Percentiles rank a stretch among this genome's conserved stretches.
phyloP scores from a whole-genome alignment of 2,113 vertebrate species.

The Reinhardtius hippoglossoides region DNA sequence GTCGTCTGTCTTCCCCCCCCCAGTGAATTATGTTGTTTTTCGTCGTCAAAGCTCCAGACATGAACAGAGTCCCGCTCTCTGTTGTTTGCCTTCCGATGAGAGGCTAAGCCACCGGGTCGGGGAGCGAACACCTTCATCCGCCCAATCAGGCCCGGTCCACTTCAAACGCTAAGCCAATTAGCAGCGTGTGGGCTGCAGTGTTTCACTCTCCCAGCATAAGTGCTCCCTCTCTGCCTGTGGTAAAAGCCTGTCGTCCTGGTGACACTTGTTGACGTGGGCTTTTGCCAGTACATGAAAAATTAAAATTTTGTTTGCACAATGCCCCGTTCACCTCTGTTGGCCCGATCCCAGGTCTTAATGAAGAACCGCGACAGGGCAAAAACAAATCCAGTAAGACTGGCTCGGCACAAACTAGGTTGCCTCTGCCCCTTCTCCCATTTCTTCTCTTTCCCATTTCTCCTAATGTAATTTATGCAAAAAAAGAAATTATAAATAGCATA shows the following conservation, averaged over 20 bases:
- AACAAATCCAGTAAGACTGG: constrained; percentile 64
- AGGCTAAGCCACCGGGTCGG: constrained; percentile 35
- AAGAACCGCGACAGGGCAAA: constrained; percentile 41
- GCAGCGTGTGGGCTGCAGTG: constrained; percentile 40
- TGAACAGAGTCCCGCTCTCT: neutral
- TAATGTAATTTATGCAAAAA: constrained; percentile 83
- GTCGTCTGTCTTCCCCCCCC: neutral
- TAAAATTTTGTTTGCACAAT: neutral
- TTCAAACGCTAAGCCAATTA: constrained; percentile 71
- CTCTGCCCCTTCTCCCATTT: constrained; percentile 45
- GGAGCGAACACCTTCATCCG: neutral
- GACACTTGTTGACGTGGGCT: constrained; percentile 34
- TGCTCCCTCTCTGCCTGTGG: neutral
- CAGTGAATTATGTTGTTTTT: neutral
- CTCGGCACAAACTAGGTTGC: constrained; percentile 70
- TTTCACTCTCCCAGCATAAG: constrained; percentile 37
- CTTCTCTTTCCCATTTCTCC: constrained; percentile 67
- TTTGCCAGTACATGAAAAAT: constrained; percentile 29
- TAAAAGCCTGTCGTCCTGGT: constrained; percentile 13
- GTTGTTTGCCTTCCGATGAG: constrained; percentile 1
- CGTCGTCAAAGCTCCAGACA: neutral
- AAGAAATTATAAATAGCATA: constrained; percentile 82
- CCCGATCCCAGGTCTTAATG: constrained; percentile 61
- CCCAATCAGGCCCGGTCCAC: constrained; percentile 62
- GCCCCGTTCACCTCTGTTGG: constrained; percentile 65